A percentile compares a stretch with the other conserved stretches of the same genome.
Conservation (phyloP, 1,140 invertebrate genomes). For the Cyrtorhinus lividipennis region DNA sequence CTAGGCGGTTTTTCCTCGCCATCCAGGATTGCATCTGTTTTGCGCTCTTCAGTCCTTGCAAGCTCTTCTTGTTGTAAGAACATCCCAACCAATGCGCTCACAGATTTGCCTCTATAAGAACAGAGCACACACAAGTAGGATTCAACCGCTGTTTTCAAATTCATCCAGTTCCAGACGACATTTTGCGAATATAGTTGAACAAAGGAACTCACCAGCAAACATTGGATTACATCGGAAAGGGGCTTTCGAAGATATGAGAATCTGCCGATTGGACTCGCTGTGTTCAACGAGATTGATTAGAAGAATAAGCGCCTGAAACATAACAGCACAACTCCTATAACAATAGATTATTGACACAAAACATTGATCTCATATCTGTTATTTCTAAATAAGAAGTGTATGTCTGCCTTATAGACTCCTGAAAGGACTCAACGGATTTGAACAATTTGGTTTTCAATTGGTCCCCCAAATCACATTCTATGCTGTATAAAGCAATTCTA, state of each 20-base stretch:
- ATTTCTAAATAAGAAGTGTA: neutral
- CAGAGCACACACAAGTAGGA: too few relatives aligned
- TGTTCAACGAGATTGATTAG: slow-evolving; percentile 88
- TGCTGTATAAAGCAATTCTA: too few relatives aligned
- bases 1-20: slow-evolving; percentile 44
- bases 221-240: slow-evolving; percentile 47
- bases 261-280: slow-evolving; percentile 61
- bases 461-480: neutral
- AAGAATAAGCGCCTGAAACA: slow-evolving; percentile 60
- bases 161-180: too few relatives aligned
- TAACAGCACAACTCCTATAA: neutral
- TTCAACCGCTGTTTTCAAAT: too few relatives aligned
- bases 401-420: too few relatives aligned
- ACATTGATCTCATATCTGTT: neutral
- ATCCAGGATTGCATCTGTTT: slow-evolving; percentile 77
- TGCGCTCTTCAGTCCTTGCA: slow-evolving; percentile 69
- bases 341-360: neutral
- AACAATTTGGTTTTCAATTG: too few relatives aligned
- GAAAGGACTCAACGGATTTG: too few relatives aligned
- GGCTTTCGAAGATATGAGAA: slow-evolving; percentile 53
- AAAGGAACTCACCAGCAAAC: slow-evolving; percentile 33
- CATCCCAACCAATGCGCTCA: slow-evolving; percentile 50
- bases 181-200: neutral
- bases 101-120: slow-evolving; percentile 33
- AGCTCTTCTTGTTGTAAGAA: slow-evolving; percentile 59